Base-by-base conservation (phyloP, 2,888 invertebrate species). In the Drosophila nr. perissopoda region DNA sequence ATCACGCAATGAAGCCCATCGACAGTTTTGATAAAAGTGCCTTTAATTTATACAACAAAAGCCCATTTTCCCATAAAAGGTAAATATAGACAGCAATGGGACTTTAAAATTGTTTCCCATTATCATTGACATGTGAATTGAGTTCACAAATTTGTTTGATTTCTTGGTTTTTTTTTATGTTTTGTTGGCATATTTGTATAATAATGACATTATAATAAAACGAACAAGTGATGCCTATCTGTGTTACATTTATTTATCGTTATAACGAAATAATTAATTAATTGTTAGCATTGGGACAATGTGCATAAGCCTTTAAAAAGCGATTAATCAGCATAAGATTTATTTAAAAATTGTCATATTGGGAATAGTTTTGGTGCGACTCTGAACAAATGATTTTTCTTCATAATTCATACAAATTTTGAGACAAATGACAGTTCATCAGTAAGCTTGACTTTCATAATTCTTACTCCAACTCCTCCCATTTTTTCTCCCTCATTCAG, bases 151-250 rank as follows among this genome's bases (percentile, higher is more conserved):
- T 38, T 42, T 54, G 62, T 62, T 60, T 68, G 42, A 34, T 71
- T 49, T 48, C 21, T 62, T 42, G n/a, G n/a, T 21, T 40, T 51
- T 33, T 21, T 42, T 65, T 42, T 65, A 63, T 63, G 31, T 27
- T 21, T 51, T 60, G 51, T 48, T 52, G 48, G 52, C 58, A 48
- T 54, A n/a, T n/a, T n/a, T n/a, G n/a, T n/a, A n/a, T n/a, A 76
- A 64, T 76, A 76, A 84, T 78, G 73, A 48, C 68, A 68, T 70
- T 81, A 73, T 81, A 84, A 78, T 83, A 73, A 63, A 72, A 68
- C 52, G 49, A 62, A 69, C 45, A 65, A 73, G 27, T 36, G 31
- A 34, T 62, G 42, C 27, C 21, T 73, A 34, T 69, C 59, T 62
- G 36, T 29, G 58, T 56, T 52, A 48, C n/a, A 64, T 63, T 62